Evolutionary conservation across 2,113 vertebrate species (phyloP).

Genomic region (Pristiophorus japonicus): DNA sequence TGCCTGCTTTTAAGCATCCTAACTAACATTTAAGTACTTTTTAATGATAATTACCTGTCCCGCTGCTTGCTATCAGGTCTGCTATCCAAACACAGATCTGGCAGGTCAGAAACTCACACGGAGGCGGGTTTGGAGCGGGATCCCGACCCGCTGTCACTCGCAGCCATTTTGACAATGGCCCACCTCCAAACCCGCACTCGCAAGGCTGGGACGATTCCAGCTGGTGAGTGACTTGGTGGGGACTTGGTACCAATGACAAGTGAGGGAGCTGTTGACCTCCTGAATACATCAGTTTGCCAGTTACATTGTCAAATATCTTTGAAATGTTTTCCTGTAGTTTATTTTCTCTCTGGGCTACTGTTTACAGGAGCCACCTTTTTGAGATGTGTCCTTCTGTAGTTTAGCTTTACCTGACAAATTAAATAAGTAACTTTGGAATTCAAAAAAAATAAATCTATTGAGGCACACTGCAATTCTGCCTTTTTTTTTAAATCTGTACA

Average conservation of each 20-base stretch:
- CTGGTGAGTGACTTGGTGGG: background rate
- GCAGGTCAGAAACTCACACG: too few species aligned
- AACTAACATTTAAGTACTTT: too few species aligned
- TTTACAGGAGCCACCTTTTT: background rate
- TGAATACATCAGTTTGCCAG: background rate
- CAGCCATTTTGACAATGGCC: too few species aligned
- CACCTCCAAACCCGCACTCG: too few species aligned
- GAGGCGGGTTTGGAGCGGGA: too few species aligned
- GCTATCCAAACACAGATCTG: too few species aligned
- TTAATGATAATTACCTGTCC: too few species aligned
- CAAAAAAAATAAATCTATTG: background rate
- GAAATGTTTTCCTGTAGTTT: background rate
- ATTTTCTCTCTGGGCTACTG: background rate
- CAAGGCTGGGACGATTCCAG: too few species aligned
- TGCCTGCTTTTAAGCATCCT: too few species aligned
- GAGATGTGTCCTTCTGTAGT: background rate
- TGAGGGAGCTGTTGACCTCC: background rate
- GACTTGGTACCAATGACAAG: background rate
- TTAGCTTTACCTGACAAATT: background rate
- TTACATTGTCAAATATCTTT: background rate
- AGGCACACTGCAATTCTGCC: background rate
- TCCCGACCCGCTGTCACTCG: too few species aligned
- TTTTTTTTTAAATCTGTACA: background rate
- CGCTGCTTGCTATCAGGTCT: too few species aligned
- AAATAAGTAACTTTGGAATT: background rate